Evolutionary conservation across 2,797 vertebrate species (phyloP), one percentile per base, ranked within the genome.

Genomic region (Apogon talboti): DNA sequence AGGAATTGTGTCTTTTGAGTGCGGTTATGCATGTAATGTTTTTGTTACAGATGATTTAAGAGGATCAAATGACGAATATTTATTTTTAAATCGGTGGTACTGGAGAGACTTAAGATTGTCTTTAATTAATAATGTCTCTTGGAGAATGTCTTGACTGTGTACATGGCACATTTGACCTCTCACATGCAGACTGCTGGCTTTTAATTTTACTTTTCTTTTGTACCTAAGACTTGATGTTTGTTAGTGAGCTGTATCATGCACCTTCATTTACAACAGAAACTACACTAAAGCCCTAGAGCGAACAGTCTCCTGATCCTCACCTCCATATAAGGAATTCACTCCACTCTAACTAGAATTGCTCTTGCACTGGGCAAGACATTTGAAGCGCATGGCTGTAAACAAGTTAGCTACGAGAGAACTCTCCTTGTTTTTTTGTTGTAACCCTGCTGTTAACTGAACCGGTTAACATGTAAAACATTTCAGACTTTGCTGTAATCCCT

Each of bases 311-410:
- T 71, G 56, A 81, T 74, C 65, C 55, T 70, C 41, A 35, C 48
- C 54, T 83, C 88, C 86, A 77, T 90, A 85, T 90, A 89, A 86
- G 86, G 87, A 78, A 42, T 65, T 43, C 14, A 0, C 51, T 83
- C 40, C 21, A 33, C 67, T 75, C 50, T 12, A 54, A 45, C 60
- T 55, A 48, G 53, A 68, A 42, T 56, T 51, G 63, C 64, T 61
- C 54, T 64, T 63, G 65, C 71, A 57, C 65, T 69, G 66, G 67
- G 59, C 58, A 53, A 68, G 42, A 41, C 66, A 35, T 76, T 70
- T 73, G 14, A 77, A 37, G 55, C 45, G 44, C 81, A 79, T 57
- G 68, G 56, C 50, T 72, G 54, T 68, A 79, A 86, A 87, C 74
- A 77, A 52, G 19, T 42, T 50, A 18, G 68, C 54, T 57, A 60